phyloP scores from a whole-genome alignment of 2,797 vertebrate genomes.

The Microhierax caerulescens region DNA sequence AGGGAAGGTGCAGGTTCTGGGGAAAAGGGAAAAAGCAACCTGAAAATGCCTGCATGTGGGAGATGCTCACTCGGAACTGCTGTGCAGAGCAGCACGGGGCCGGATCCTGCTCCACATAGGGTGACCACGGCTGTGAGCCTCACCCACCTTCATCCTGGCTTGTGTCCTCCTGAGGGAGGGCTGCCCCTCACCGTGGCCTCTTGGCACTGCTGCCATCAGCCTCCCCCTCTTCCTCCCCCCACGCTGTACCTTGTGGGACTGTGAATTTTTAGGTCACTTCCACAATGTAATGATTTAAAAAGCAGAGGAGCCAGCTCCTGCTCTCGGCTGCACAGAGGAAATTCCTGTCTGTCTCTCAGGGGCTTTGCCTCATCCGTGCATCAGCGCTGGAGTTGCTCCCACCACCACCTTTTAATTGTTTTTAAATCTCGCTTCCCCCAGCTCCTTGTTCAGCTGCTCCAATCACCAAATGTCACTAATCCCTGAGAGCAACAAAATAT shows the following conservation, averaged over 20 bases:
- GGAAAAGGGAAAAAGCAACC: background rate
- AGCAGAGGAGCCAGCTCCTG: conserved; percentile 8
- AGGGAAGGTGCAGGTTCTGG: background rate
- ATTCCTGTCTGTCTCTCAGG: conserved; percentile 15
- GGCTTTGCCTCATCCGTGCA: background rate
- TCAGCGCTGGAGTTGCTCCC: background rate
- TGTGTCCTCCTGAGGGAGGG: background rate
- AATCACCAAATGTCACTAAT: background rate
- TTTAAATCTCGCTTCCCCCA: background rate
- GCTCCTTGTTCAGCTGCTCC: background rate
- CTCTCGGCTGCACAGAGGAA: conserved; percentile 4
- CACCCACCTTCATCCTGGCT: background rate
- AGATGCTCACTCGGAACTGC: background rate
- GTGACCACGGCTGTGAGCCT: background rate
- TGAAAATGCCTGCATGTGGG: fast-evolving
- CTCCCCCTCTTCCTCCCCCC: background rate
- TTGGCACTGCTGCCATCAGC: background rate
- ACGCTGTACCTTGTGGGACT: background rate
- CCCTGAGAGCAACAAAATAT: background rate
- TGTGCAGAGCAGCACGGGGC: fast-evolving
- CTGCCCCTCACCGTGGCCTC: background rate
- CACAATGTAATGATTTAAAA: background rate
- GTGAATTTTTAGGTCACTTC: background rate
- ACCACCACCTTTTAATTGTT: background rate
- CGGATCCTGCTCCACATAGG: fast-evolving